Percentiles rank a stretch among this genome's conserved stretches.
These are phyloP conservation scores for Uromys caudimaculatus DNA, from an alignment of 2,797 vertebrate species.

Conservation along the genomic window DNA sequence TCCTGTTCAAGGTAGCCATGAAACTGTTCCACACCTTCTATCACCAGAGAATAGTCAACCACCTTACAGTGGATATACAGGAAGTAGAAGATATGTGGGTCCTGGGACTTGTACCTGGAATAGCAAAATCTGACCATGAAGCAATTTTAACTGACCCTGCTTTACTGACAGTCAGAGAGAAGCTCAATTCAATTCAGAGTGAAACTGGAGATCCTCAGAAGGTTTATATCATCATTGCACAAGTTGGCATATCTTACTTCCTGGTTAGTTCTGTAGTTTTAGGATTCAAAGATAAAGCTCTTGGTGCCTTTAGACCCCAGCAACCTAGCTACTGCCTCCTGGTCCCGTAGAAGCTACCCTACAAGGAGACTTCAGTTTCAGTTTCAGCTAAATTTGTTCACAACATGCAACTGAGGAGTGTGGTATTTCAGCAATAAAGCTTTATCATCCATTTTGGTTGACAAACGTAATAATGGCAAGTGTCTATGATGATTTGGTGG, in stretches of 20 bases:
- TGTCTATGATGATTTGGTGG: too few species aligned
- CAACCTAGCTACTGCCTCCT: neutral
- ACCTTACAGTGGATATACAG: rapidly evolving
- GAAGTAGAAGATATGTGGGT: neutral
- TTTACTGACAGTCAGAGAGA: neutral
- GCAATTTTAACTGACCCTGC: neutral
- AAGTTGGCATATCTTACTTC: neutral
- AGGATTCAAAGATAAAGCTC: neutral
- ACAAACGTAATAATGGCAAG: neutral
- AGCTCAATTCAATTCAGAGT: neutral
- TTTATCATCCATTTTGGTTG: neutral
- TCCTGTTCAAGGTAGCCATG: too few species aligned
- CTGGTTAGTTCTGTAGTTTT: neutral
- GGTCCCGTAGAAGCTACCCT: neutral
- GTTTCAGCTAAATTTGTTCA: neutral
- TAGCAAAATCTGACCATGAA: neutral
- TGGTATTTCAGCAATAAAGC: neutral
- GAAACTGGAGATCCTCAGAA: neutral
- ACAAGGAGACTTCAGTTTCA: neutral
- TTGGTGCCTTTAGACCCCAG: neutral
- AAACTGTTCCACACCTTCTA: neutral
- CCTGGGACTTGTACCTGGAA: neutral
- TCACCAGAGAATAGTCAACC: neutral
- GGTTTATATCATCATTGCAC: neutral
- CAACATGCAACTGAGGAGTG: too few species aligned